Evolutionary conservation across 2,113 vertebrate genomes (phyloP).

Genomic region (Nerophis ophidion): DNA sequence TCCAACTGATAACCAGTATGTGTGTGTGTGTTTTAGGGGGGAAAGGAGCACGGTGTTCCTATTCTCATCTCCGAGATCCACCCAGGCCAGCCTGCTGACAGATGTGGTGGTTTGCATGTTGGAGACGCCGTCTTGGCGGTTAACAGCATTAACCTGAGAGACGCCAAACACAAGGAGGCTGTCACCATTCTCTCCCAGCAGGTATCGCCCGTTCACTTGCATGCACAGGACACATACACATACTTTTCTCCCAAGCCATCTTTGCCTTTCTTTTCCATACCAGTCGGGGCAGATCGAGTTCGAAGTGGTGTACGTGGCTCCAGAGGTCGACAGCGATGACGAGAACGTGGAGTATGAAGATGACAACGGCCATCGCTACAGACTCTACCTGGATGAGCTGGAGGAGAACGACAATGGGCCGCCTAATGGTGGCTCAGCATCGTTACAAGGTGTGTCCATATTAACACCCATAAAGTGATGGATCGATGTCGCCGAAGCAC

Average conservation of each 20-base stretch:
- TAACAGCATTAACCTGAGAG: conserved; percentile 93
- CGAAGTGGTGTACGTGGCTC: conserved; percentile 97
- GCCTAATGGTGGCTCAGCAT: conserved; percentile 65
- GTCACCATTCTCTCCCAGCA: conserved; percentile 98
- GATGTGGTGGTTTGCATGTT: conserved; percentile 91
- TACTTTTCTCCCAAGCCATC: background rate
- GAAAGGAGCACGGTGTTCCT: conserved; percentile 96
- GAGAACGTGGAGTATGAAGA: conserved; percentile 99
- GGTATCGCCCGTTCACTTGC: conserved; percentile 56
- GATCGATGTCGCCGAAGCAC: background rate
- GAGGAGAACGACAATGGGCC: conserved; percentile 71
- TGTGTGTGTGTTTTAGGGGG: conserved; percentile 71
- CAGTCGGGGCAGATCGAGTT: conserved; percentile 97
- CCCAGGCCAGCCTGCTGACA: conserved; percentile 87
- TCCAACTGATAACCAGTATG: background rate
- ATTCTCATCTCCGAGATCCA: conserved; percentile 98
- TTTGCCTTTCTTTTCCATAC: background rate
- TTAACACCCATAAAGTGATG: background rate
- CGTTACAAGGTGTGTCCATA: conserved; percentile 43
- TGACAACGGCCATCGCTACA: conserved; percentile 92
- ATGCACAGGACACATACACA: background rate
- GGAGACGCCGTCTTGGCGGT: conserved; percentile 95
- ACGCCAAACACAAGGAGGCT: conserved; percentile 97
- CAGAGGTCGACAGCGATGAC: conserved; percentile 96
- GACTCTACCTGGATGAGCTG: conserved; percentile 92